Conservation (phyloP, 2,888 invertebrate genomes). For the Orthosia cruda region DNA sequence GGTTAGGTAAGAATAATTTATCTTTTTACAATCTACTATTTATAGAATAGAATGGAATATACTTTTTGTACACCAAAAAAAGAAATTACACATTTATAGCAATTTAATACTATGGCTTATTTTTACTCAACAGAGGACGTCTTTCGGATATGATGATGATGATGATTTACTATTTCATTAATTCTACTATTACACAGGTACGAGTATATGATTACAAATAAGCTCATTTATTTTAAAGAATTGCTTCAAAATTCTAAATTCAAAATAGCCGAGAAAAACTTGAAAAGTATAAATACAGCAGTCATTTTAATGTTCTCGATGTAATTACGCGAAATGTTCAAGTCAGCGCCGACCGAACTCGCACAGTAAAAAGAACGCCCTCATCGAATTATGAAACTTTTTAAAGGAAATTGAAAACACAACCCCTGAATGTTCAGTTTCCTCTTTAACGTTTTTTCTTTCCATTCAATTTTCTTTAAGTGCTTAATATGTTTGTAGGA, state of each 20-base stretch:
- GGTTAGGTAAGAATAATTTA: no score
- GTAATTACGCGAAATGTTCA: slow-evolving; percentile 53
- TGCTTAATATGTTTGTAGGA: slow-evolving; percentile 6
- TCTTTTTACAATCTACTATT: no score
- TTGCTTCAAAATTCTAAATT: not conserved
- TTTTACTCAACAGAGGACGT: no score
- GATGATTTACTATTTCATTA: no score
- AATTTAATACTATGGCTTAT: no score
- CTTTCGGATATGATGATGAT: no score
- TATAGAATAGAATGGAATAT: no score
- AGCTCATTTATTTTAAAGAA: not conserved
- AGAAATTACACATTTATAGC: no score
- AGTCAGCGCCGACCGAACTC: slow-evolving; percentile 52
- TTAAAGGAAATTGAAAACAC: slow-evolving; percentile 48
- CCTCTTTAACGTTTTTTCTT: slow-evolving; percentile 14
- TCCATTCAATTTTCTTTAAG: slow-evolving; percentile 32
- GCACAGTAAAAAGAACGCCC: slow-evolving; percentile 45
- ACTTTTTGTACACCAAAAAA: no score
- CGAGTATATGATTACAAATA: no score
- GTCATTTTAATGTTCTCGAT: slow-evolving; percentile 28
- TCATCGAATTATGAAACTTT: slow-evolving; percentile 51
- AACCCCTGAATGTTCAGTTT: slow-evolving; percentile 24
- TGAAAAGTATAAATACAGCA: slow-evolving; percentile 29
- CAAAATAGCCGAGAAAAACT: slow-evolving; percentile 7
- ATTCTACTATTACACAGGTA: no score